Evolutionary conservation across 2,797 vertebrate genomes (phyloP), one percentile per base, ranked within the genome.

Genomic region (Mus minutoides): DNA sequence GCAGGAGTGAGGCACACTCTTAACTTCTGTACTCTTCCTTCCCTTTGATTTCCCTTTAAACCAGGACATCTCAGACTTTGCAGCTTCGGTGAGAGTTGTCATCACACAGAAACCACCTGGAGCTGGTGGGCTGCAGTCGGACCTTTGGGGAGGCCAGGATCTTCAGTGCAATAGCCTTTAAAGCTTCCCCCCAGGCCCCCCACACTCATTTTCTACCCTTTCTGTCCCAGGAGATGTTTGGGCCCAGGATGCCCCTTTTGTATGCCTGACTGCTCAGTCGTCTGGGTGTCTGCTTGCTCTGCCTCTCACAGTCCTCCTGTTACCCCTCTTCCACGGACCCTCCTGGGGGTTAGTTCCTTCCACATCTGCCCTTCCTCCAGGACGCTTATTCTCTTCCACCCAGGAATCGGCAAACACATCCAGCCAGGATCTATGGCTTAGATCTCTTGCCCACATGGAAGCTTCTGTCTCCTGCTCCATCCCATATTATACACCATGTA

Each of bases 401-500:
- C n/a, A 10, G 52, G 34, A 60, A 14, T 71, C 73, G 56, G 43
- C 26, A 78, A 4, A 49, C 2, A 56, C 9, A 3, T 21, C 40
- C 58, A 31, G 5, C 62, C 64, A 16, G 4, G 34, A 85, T 6
- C 49, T 62, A 37, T 29, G n/a, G 52, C 31, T 46, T 17, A 37
- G 75, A 78, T 69, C 22, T 67, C 46, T 67, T 88, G 19, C 13
- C 43, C 22, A 6, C 67, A 52, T 31, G 54, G 54, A 40, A 26
- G n/a, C 11, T 80, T 49, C 52, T 56, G 26, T 75, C 52, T 69
- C 64, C 78, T 80, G 19, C 26, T 56, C 17, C 0, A 1, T 71
- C 76, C 31, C 12, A 5, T 52, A 17, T 21, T 31, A 0, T 8
- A 54, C 6, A 2, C 43, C 11, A 26, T 2, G 8, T 0, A 14